A percentile compares a stretch with the other conserved stretches of the same genome.
Conservation (phyloP, 2,797 vertebrate genomes). For the Gymnoscopelus microlampas region DNA sequence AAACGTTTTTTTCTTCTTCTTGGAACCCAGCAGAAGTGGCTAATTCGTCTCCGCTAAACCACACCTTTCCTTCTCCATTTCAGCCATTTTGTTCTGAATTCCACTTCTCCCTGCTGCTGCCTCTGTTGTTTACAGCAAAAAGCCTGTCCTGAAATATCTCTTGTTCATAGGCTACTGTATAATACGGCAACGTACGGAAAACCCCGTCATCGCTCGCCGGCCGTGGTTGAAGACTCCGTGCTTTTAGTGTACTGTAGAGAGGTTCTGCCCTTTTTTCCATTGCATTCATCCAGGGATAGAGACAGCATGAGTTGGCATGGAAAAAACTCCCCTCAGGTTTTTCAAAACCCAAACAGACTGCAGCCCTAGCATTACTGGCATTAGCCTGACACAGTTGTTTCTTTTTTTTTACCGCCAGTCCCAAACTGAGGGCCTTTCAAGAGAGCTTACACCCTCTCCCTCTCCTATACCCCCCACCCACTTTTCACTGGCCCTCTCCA, state of each 20-base stretch:
- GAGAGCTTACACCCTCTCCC: constrained; percentile 28
- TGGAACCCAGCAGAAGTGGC: neutral
- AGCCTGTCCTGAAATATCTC: constrained; percentile 21
- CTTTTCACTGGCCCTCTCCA: no score
- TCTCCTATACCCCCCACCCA: neutral
- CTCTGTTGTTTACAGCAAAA: constrained; percentile 38
- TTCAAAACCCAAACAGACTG: constrained; percentile 50
- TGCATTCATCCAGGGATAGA: constrained; percentile 50
- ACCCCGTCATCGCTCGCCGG: constrained; percentile 49
- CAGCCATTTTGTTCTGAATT: neutral
- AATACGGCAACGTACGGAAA: constrained; percentile 51
- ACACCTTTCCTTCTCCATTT: constrained; percentile 29
- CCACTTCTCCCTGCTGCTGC: constrained; percentile 49
- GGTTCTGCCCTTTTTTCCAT: constrained; percentile 38
- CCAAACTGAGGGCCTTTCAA: constrained; percentile 60
- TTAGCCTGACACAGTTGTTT: no score
- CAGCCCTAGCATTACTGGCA: constrained; percentile 44
- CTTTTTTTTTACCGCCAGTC: neutral
- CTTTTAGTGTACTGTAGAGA: constrained; percentile 27
- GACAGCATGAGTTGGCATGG: constrained; percentile 74
- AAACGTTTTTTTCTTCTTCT: constrained; percentile 34
- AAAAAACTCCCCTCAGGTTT: constrained; percentile 69
- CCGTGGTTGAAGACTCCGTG: constrained; percentile 43
- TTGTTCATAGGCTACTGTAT: constrained; percentile 1
- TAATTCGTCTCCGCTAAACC: neutral